Conservation (phyloP, 1,140 invertebrate genomes). For the Philopotamus ludificatus region DNA sequence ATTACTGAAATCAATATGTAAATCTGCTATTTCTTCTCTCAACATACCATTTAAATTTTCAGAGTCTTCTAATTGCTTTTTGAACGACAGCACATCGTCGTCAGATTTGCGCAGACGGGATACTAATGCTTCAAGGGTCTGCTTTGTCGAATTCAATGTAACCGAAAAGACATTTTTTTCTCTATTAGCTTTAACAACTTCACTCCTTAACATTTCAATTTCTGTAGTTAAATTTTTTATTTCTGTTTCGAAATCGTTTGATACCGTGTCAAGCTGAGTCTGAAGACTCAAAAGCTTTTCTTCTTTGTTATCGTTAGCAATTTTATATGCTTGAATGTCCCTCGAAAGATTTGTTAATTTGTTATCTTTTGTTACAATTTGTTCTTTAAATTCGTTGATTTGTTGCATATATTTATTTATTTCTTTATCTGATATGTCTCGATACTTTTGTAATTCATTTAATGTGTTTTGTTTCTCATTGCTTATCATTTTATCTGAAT, state of each 20-base stretch:
- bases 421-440: conserved; percentile 26
- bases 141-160: conserved; percentile 51
- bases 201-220: conserved; percentile 13
- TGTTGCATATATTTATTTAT: conserved; percentile 34
- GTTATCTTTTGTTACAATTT: conserved; percentile 44
- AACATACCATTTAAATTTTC: neutral
- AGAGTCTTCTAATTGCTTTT: conserved; percentile 47
- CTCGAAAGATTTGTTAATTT: neutral
- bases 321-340: neutral
- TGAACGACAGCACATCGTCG: conserved; percentile 50
- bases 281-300: neutral
- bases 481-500: conserved; percentile 17
- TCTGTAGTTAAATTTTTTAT: too few species aligned
- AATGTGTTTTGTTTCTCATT: neutral
- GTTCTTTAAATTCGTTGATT: conserved; percentile 49
- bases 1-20: conserved; percentile 18
- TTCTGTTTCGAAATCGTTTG: too few species aligned
- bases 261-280: too few species aligned
- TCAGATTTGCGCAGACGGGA: conserved; percentile 52
- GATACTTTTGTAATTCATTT: conserved; percentile 34
- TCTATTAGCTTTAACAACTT: conserved; percentile 48
- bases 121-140: conserved; percentile 53
- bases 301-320: neutral
- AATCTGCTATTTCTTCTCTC: neutral
- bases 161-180: conserved; percentile 54